A percentile compares a stretch with the other conserved stretches of the same genome.
Evolutionary conservation across 2,113 vertebrate genomes (phyloP).

Genomic region (Blennius ocellaris): DNA sequence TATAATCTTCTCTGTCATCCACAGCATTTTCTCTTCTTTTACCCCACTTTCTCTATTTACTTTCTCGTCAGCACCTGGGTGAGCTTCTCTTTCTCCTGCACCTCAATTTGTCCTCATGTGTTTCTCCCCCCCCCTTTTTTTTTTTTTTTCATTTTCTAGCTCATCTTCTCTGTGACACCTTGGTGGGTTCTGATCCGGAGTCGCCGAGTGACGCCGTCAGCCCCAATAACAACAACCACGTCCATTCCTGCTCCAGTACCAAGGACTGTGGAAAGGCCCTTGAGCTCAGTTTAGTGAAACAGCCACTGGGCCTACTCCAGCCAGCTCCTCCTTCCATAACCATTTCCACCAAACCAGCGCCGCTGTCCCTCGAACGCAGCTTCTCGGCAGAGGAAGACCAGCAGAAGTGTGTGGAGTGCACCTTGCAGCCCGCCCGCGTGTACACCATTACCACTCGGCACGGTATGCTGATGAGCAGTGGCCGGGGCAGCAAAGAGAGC

Average conservation of each 20-base stretch:
- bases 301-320: constrained; percentile 65
- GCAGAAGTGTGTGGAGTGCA: constrained; percentile 80
- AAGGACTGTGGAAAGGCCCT: constrained; percentile 50
- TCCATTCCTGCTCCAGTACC: constrained; percentile 43
- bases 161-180: constrained; percentile 93
- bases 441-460: constrained; percentile 94
- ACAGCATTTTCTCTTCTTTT: constrained; percentile 13
- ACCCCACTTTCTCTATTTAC: background rate
- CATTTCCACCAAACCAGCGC: constrained; percentile 77
- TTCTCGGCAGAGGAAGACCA: constrained; percentile 89
- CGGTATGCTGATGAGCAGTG: constrained; percentile 87
- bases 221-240: constrained; percentile 74
- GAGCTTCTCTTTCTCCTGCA: constrained; percentile 2
- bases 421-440: constrained; percentile 88
- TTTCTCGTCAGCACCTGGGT: constrained; percentile 12
- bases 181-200: constrained; percentile 89
- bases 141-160: constrained; percentile 79
- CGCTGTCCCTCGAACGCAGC: constrained; percentile 86
- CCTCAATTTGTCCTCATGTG: constrained; percentile 2
- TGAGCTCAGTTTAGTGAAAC: constrained; percentile 63
- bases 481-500: constrained; percentile 86
- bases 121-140: too few species aligned
- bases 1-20: constrained; percentile 24
- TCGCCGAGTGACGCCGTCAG: constrained; percentile 82
- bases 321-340: constrained; percentile 66